Conservation (phyloP, 2,797 vertebrate genomes). For the Podarcis lilfordi region DNA sequence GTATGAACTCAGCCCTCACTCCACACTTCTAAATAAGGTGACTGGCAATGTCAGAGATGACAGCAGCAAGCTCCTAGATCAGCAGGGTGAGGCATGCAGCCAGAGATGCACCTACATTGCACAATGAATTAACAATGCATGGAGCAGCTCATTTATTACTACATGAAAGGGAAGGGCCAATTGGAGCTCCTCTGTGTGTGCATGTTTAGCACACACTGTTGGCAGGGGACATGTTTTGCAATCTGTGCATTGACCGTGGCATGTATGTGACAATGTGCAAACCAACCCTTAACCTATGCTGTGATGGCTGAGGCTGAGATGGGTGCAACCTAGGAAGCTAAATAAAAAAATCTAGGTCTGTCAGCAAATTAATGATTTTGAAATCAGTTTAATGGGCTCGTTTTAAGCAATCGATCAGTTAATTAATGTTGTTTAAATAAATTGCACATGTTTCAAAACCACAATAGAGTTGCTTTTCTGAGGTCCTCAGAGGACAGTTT, state of each 20-base stretch:
- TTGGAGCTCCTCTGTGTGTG: background rate
- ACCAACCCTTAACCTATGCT: background rate
- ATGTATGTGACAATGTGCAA: no score
- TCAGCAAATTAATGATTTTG: background rate
- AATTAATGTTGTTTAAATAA: slow-evolving; percentile 7
- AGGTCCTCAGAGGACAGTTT: background rate
- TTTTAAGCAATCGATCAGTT: background rate
- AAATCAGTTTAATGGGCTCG: background rate
- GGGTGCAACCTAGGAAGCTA: background rate
- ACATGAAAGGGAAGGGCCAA: background rate
- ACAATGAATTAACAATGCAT: background rate
- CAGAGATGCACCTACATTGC: no score
- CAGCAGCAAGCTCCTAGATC: background rate
- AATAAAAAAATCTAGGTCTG: background rate
- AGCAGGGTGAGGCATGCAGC: background rate
- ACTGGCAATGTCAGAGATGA: background rate
- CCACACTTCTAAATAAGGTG: background rate
- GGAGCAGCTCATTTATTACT: background rate
- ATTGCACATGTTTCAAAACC: background rate
- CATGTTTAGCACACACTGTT: background rate
- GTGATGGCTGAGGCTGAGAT: background rate
- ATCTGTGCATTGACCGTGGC: background rate
- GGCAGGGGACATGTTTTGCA: background rate
- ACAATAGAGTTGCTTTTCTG: background rate
- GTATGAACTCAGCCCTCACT: background rate